Percentiles rank a stretch among this genome's conserved stretches.
These are phyloP conservation scores for Podilymbus podiceps DNA, from an alignment of 2,113 vertebrate genomes.

Conservation along the genomic window DNA sequence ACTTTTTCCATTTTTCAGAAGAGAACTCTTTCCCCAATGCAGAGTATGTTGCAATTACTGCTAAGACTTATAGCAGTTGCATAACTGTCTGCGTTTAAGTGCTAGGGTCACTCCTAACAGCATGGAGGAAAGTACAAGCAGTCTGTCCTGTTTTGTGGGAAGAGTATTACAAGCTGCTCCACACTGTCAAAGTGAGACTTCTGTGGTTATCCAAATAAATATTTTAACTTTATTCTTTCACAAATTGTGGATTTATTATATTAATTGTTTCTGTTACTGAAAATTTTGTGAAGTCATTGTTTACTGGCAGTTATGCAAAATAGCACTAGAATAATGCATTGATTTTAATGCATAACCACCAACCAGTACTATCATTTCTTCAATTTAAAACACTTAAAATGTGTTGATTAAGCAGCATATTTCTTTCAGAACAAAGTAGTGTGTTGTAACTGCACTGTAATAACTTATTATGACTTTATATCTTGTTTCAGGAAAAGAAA, in stretches of 20 bases:
- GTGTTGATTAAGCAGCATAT: not conserved
- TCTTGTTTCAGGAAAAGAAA: slow-evolving; percentile 87
- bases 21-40: accelerated
- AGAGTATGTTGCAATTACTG: not conserved
- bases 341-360: not conserved
- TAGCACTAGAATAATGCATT: not conserved
- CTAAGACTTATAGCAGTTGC: not conserved
- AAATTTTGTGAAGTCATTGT: not conserved
- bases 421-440: not conserved
- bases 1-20: not conserved
- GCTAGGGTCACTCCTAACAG: not conserved
- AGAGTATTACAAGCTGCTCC: not conserved
- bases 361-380: not conserved
- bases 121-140: not conserved
- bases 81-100: too few species aligned
- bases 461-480: not conserved
- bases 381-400: not conserved
- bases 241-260: not conserved
- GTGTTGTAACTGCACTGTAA: not conserved
- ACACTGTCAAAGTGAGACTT: not conserved
- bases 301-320: not conserved
- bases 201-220: not conserved
- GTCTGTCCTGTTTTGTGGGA: not conserved
- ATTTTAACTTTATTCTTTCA: not conserved
- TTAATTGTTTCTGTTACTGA: not conserved